Evolutionary conservation across 2,888 invertebrate genomes (phyloP).

Genomic region (Psylliodes chrysocephalus): DNA sequence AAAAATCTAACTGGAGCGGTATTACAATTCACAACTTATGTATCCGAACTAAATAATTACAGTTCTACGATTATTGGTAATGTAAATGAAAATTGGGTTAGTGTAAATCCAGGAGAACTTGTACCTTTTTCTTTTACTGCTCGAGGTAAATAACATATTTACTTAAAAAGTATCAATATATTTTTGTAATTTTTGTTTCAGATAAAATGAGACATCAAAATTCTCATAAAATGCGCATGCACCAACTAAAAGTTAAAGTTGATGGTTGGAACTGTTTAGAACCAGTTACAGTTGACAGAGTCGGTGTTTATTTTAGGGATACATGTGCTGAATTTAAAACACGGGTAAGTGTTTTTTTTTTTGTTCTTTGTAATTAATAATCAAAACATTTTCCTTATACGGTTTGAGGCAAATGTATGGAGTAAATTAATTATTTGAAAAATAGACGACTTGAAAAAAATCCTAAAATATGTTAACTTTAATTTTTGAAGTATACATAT

Average conservation of each 20-base stretch:
- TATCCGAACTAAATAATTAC: slow-evolving; percentile 71
- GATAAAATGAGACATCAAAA: slow-evolving; percentile 76
- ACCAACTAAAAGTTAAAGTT: slow-evolving; percentile 89
- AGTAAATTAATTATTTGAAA: too few species aligned
- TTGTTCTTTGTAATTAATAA: too few species aligned
- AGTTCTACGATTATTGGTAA: slow-evolving; percentile 58
- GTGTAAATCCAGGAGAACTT: slow-evolving; percentile 78
- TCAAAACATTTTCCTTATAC: too few species aligned
- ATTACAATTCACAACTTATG: slow-evolving; percentile 86
- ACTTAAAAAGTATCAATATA: neutral
- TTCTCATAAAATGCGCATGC: slow-evolving; percentile 81
- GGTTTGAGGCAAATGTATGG: too few species aligned
- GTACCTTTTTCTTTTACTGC: slow-evolving; percentile 89
- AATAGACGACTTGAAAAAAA: too few species aligned
- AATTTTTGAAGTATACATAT: too few species aligned
- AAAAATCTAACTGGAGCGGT: slow-evolving; percentile 91
- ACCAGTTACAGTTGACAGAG: slow-evolving; percentile 94
- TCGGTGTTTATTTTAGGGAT: slow-evolving; percentile 91
- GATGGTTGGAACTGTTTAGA: slow-evolving; percentile 89
- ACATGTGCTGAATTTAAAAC: slow-evolving; percentile 64
- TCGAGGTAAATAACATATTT: slow-evolving; percentile 64
- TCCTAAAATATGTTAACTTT: too few species aligned
- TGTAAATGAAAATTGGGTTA: slow-evolving; percentile 73
- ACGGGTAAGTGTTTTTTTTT: slow-evolving; percentile 52
- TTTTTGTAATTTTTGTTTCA: slow-evolving; percentile 39